Percentiles rank a stretch among this genome's conserved stretches.
Evolutionary conservation across 2,888 invertebrate genomes (phyloP).

Genomic region (Drosophila borealis): DNA sequence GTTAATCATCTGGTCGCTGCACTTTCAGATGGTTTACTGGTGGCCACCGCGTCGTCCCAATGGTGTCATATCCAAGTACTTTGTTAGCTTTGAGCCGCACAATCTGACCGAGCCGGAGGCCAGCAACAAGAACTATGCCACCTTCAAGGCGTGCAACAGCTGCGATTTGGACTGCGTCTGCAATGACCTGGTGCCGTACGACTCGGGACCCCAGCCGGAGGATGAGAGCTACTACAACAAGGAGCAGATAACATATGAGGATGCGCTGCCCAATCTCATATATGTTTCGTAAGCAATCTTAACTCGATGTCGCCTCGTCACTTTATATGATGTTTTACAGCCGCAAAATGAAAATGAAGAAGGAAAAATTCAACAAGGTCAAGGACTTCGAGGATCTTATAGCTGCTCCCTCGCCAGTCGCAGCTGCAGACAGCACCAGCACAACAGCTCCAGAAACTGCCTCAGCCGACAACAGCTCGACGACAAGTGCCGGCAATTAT

Average conservation of each 20-base stretch:
- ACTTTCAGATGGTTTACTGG: constrained; percentile 76
- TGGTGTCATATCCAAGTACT: constrained; percentile 76
- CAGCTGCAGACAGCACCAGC: background rate
- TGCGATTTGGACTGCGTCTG: constrained; percentile 61
- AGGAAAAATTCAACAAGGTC: constrained; percentile 56
- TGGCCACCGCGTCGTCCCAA: constrained; percentile 82
- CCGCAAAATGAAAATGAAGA: constrained; percentile 19
- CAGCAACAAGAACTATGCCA: constrained; percentile 45
- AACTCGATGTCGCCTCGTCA: no score
- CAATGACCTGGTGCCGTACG: constrained; percentile 46
- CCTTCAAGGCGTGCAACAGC: constrained; percentile 1
- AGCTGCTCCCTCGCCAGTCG: background rate
- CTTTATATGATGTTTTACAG: constrained; percentile 9
- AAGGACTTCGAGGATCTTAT: constrained; percentile 39
- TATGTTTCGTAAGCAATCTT: constrained; percentile 74
- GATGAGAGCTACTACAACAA: constrained; percentile 77
- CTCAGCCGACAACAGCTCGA: background rate
- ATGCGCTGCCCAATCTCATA: constrained; percentile 74
- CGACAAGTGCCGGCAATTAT: background rate
- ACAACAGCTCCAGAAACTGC: constrained; percentile 4
- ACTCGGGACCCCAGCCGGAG: constrained; percentile 73
- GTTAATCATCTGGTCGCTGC: background rate
- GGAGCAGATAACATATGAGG: constrained; percentile 69
- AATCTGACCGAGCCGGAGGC: constrained; percentile 40
- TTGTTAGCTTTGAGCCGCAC: constrained; percentile 58